A percentile compares a stretch with the other conserved stretches of the same genome.
Evolutionary conservation across 92 coral and sea anemone genomes (phyloP).

Genomic region (Epizoanthus fatuus): DNA sequence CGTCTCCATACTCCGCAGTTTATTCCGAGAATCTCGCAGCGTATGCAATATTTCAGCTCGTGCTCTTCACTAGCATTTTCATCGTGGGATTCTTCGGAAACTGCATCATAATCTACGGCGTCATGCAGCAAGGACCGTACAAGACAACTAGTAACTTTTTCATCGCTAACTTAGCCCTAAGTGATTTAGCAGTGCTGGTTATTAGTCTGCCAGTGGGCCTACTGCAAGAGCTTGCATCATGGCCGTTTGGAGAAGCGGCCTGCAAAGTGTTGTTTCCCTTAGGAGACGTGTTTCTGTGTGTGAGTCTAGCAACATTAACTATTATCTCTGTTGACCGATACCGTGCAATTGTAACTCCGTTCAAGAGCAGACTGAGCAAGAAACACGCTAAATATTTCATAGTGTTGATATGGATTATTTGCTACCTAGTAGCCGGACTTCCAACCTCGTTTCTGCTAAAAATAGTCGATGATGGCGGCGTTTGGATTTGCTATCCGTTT

Average conservation of each 20-base stretch:
- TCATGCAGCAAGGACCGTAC: constrained; percentile 90
- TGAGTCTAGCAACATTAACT: constrained; percentile 92
- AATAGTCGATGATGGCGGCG: constrained; percentile 48
- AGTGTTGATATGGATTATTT: constrained; percentile 87
- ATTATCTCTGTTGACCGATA: constrained; percentile 93
- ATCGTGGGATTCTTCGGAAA: constrained; percentile 97
- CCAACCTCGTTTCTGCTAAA: constrained; percentile 60
- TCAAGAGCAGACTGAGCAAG: constrained; percentile 87
- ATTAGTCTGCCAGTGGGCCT: constrained; percentile 91
- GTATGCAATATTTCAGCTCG: constrained; percentile 86
- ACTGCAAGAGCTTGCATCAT: constrained; percentile 90
- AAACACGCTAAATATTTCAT: constrained; percentile 85
- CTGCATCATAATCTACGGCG: constrained; percentile 95
- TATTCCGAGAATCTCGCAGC: constrained; percentile 68
- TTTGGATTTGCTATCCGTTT: constrained; percentile 45
- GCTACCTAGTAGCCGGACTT: constrained; percentile 74
- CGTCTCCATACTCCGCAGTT: constrained; percentile 34
- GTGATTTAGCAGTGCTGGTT: constrained; percentile 93
- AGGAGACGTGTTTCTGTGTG: constrained; percentile 95
- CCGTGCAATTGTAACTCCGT: constrained; percentile 94
- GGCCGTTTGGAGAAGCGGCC: constrained; percentile 99
- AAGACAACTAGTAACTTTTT: constrained; percentile 93
- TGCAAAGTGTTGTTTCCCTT: constrained; percentile 94
- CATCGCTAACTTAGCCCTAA: constrained; percentile 94
- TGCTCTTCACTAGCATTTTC: constrained; percentile 85